Conservation (phyloP, 2,113 vertebrate genomes). For the Ranitomeya imitator region DNA sequence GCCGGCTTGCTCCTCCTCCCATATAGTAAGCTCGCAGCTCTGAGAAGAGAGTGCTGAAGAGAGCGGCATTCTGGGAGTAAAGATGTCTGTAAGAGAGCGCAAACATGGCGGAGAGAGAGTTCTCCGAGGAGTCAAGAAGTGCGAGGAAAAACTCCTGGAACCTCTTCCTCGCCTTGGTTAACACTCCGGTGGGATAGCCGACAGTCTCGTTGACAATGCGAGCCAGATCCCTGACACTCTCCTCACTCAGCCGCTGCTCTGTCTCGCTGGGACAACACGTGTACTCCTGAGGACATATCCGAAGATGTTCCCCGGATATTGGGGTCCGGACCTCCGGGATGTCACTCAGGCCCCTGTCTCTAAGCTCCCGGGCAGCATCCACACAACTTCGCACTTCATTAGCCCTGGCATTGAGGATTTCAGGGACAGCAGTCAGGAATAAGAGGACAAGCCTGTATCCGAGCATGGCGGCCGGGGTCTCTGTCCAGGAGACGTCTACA, state of each 20-base stretch:
- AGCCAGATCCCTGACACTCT: constrained; percentile 78
- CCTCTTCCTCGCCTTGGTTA: constrained; percentile 78
- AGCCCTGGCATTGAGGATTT: constrained; percentile 59
- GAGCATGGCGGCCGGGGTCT: constrained; percentile 4
- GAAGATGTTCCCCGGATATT: constrained; percentile 88
- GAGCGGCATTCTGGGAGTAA: constrained; percentile 80
- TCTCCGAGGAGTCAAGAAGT: constrained; percentile 82
- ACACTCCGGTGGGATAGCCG: constrained; percentile 80
- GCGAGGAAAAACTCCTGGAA: constrained; percentile 88
- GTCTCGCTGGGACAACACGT: constrained; percentile 88
- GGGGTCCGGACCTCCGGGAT: constrained; percentile 77
- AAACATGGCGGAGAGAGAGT: constrained; percentile 85
- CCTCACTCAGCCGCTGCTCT: constrained; percentile 80
- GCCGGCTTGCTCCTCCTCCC: constrained; percentile 78
- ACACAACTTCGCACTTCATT: constrained; percentile 78
- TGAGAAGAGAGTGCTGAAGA: constrained; percentile 79
- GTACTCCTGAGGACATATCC: constrained; percentile 86
- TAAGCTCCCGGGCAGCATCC: constrained; percentile 82
- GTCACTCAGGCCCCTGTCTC: constrained; percentile 81
- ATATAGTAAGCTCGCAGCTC: constrained; percentile 83
- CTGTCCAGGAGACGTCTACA: neutral
- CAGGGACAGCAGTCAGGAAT: constrained; percentile 59
- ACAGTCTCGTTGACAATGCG: constrained; percentile 79
- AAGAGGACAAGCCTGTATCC: constrained; percentile 60
- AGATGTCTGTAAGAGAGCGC: constrained; percentile 84